A percentile compares a stretch with the other conserved stretches of the same genome.
Evolutionary conservation across 2,797 vertebrate genomes (phyloP).

Genomic region (Pseudotriccus pelzelni): DNA sequence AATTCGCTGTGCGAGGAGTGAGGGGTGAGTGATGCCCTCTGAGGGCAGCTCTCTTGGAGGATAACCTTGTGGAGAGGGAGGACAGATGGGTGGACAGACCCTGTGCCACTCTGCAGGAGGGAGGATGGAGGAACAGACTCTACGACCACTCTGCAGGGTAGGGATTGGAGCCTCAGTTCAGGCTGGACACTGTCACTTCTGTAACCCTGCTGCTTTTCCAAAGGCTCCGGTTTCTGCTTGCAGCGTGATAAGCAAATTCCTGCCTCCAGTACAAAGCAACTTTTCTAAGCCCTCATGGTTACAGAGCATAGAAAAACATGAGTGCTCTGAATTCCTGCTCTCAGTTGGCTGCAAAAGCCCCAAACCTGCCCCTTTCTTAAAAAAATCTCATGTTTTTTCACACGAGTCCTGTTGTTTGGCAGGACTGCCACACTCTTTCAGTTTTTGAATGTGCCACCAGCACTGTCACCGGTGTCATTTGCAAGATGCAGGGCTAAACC

Average conservation of each 20-base stretch:
- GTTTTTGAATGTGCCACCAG: background rate
- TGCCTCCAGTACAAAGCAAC: background rate
- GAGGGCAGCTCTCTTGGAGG: background rate
- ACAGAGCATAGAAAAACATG: background rate
- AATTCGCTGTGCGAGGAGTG: background rate
- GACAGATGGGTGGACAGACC: background rate
- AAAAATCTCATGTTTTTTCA: background rate
- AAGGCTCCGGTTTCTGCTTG: background rate
- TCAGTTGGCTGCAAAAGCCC: background rate
- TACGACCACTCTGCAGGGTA: accelerated
- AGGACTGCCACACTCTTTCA: accelerated
- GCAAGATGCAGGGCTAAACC: background rate
- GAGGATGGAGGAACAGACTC: accelerated
- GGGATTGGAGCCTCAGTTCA: background rate
- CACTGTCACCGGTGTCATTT: background rate
- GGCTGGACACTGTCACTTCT: background rate
- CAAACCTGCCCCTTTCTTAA: background rate
- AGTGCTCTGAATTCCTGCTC: background rate
- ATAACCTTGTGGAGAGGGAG: background rate
- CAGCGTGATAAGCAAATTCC: background rate
- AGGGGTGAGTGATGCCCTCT: background rate
- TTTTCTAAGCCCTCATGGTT: background rate
- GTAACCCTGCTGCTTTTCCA: background rate
- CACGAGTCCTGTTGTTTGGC: background rate
- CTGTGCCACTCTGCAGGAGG: background rate